Percentiles rank a stretch among this genome's conserved stretches.
These are phyloP conservation scores for Lophius americanus DNA, from an alignment of 2,797 vertebrate genomes.

Conservation along the genomic window DNA sequence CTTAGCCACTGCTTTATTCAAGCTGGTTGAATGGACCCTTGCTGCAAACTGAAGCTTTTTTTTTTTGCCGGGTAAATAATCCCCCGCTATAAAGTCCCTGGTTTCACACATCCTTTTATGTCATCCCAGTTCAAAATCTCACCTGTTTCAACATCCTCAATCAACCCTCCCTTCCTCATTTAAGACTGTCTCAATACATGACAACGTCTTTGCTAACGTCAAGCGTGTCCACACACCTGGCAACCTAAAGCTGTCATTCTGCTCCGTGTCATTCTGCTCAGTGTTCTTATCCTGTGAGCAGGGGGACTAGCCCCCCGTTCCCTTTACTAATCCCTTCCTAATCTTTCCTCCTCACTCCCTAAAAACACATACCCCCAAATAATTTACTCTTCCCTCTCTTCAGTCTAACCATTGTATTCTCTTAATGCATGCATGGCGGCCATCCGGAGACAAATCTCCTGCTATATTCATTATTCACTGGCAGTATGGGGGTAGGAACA, in stretches of 20 bases:
- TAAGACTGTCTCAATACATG: conserved; percentile 27
- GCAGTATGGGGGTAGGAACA: conserved; percentile 50
- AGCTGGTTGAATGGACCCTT: neutral
- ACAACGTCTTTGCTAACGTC: conserved; percentile 4
- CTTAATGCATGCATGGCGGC: conserved; percentile 53
- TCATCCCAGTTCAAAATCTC: conserved; percentile 36
- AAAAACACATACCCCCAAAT: conserved; percentile 23
- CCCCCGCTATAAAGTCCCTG: conserved; percentile 10
- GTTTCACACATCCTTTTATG: conserved; percentile 7
- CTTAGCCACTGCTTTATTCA: neutral
- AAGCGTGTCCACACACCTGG: neutral
- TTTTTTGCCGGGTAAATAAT: conserved; percentile 28
- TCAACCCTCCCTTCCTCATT: conserved; percentile 40
- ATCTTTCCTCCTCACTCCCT: conserved; percentile 9
- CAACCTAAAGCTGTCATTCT: neutral
- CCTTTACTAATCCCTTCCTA: conserved; percentile 4
- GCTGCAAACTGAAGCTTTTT: conserved; percentile 23
- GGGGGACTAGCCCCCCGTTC: conserved; percentile 11
- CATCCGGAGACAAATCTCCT: conserved; percentile 60
- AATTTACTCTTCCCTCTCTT: conserved; percentile 21
- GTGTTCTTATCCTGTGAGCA: conserved; percentile 1
- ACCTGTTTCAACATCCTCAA: conserved; percentile 30
- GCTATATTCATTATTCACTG: conserved; percentile 29
- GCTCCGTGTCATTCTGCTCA: neutral
- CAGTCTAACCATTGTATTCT: conserved; percentile 41